phyloP scores from a whole-genome alignment of 2,113 vertebrate genomes.

The Corythornis vintsioides region DNA sequence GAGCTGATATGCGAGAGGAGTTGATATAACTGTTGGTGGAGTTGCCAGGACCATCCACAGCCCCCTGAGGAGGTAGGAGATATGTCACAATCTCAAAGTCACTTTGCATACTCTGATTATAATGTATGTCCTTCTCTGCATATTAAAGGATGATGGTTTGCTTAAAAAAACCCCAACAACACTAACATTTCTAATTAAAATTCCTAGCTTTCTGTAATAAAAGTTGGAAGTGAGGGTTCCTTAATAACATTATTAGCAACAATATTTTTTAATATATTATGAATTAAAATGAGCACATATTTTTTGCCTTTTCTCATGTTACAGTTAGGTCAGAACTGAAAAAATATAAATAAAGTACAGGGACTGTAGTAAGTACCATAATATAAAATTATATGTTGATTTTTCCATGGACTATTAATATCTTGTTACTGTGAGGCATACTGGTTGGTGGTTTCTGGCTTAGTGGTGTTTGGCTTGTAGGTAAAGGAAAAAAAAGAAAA shows the following conservation, averaged over 20 bases:
- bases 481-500: constrained; percentile 68
- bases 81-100: not conserved
- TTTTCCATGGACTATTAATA: constrained; percentile 84
- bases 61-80: not conserved
- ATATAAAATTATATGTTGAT: constrained; percentile 76
- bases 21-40: not conserved
- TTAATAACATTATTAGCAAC: not conserved
- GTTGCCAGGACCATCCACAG: not conserved
- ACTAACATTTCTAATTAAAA: not conserved
- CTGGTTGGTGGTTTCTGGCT: constrained; percentile 69
- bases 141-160: not conserved
- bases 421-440: constrained; percentile 74
- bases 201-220: not conserved
- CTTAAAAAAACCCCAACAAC: not conserved
- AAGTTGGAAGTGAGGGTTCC: not conserved
- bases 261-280: not conserved
- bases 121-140: not conserved
- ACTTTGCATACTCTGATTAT: not conserved
- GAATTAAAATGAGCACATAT: not conserved
- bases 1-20: not conserved
- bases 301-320: not conserved
- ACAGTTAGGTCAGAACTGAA: constrained; percentile 30
- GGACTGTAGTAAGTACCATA: constrained; percentile 19
- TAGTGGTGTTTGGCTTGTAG: constrained; percentile 72
- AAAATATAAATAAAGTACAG: not conserved